These are phyloP conservation scores for Suillia variegata DNA, from an alignment of 2,888 invertebrate species.

Conservation along the genomic window DNA sequence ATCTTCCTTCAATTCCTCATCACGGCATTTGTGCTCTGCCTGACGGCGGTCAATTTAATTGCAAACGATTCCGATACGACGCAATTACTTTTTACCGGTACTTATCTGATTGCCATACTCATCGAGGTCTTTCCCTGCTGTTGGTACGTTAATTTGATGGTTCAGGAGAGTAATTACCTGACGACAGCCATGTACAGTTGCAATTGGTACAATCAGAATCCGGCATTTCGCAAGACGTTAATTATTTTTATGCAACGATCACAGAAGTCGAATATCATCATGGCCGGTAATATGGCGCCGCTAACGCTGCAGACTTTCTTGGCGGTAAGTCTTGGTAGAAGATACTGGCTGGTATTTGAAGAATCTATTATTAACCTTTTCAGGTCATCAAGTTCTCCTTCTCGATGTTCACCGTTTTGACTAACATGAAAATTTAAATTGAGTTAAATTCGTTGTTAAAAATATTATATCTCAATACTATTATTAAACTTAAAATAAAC, in stretches of 20 bases:
- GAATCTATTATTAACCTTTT: background rate
- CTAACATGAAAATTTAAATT: slow-evolving; percentile 19
- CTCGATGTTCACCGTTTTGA: slow-evolving; percentile 35
- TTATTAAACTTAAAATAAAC: no score
- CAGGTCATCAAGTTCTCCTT: slow-evolving; percentile 34
- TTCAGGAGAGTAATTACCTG: slow-evolving; percentile 30
- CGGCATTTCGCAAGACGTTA: slow-evolving; percentile 34
- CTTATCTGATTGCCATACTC: slow-evolving; percentile 28
- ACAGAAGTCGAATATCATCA: slow-evolving; percentile 30
- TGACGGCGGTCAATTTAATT: slow-evolving; percentile 33
- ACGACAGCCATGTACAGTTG: slow-evolving; percentile 39
- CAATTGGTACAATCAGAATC: slow-evolving; percentile 39
- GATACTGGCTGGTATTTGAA: background rate
- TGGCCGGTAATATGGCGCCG: slow-evolving; percentile 39
- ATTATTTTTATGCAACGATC: slow-evolving; percentile 46
- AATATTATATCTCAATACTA: no score
- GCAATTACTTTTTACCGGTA: slow-evolving; percentile 19
- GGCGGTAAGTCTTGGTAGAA: slow-evolving; percentile 24
- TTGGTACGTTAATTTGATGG: slow-evolving; percentile 34
- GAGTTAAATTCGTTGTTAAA: no score
- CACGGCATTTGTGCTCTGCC: slow-evolving; percentile 32
- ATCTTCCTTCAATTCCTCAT: slow-evolving; percentile 35
- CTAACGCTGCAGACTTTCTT: slow-evolving; percentile 39
- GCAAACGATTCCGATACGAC: slow-evolving; percentile 21
- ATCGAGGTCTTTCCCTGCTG: slow-evolving; percentile 37